Conservation (phyloP, 2,113 vertebrate genomes). For the Pygoscelis antarcticus region DNA sequence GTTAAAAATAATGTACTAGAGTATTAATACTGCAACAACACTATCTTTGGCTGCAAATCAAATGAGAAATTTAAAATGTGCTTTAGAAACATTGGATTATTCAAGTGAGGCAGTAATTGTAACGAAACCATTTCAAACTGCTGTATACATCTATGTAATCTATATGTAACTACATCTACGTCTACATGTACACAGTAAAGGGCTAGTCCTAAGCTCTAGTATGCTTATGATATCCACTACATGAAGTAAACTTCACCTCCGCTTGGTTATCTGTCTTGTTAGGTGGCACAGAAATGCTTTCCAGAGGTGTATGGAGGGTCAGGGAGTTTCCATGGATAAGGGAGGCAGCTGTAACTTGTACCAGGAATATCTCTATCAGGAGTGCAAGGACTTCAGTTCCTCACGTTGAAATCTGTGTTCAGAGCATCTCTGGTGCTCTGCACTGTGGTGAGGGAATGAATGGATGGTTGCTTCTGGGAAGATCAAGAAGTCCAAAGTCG, state of each 20-base stretch:
- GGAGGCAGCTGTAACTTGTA: not conserved
- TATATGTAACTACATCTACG: not conserved
- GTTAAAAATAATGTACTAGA: slow-evolving; percentile 33
- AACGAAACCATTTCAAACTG: not conserved
- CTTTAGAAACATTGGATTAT: not conserved
- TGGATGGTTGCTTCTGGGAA: not conserved
- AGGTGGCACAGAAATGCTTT: not conserved
- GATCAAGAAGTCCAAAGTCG: not conserved
- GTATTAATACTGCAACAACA: slow-evolving; percentile 36
- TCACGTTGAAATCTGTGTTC: not conserved
- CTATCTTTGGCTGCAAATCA: slow-evolving; percentile 24
- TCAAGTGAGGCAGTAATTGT: not conserved
- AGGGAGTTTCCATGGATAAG: not conserved
- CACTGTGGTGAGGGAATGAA: not conserved
- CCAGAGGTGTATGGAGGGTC: not conserved
- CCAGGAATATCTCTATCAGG: not conserved
- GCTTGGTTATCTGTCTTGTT: not conserved
- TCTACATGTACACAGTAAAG: not conserved
- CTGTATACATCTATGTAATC: not conserved
- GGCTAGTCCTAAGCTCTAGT: not conserved
- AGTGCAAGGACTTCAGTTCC: not conserved
- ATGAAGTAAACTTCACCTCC: not conserved
- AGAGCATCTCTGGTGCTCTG: not conserved
- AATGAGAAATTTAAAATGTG: not conserved
- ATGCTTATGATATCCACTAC: not conserved